phyloP scores from a whole-genome alignment of 2,113 vertebrate species.

The Etheostoma spectabile region DNA sequence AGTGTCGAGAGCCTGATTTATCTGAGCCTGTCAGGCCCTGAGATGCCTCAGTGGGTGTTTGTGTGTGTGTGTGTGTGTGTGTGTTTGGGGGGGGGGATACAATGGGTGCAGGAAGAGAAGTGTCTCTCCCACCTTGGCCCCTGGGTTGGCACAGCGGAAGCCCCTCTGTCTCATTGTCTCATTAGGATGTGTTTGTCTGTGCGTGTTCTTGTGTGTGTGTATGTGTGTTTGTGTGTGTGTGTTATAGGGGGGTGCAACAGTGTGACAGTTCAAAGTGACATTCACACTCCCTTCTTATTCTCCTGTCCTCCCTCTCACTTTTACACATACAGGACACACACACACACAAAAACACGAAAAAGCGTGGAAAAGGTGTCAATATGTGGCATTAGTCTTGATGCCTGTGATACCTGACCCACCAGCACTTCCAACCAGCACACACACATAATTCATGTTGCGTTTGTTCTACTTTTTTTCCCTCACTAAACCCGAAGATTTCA shows the following conservation, averaged over 20 bases:
- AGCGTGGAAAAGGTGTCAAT: conserved; percentile 61
- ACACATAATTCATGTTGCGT: neutral
- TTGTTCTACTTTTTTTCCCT: neutral
- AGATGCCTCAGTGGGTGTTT: conserved; percentile 83
- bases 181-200: conserved; percentile 81
- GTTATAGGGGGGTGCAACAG: conserved; percentile 65
- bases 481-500: neutral
- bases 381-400: conserved; percentile 59
- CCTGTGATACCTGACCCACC: conserved; percentile 32
- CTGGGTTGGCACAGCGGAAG: conserved; percentile 87
- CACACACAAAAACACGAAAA: conserved; percentile 62
- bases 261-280: conserved; percentile 90
- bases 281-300: conserved; percentile 83
- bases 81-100: conserved; percentile 61
- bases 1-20: conserved; percentile 89
- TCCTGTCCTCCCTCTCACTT: conserved; percentile 77
- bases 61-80: conserved; percentile 20
- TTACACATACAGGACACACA: conserved; percentile 76
- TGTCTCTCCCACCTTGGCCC: conserved; percentile 87
- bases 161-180: conserved; percentile 88
- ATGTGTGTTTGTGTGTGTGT: conserved; percentile 25
- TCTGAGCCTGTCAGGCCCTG: conserved; percentile 90
- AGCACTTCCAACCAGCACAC: neutral
- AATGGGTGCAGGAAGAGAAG: conserved; percentile 79
- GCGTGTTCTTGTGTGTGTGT: conserved; percentile 40